Evolutionary conservation across 2,113 vertebrate genomes (phyloP).

Genomic region (Ramphastos sulfuratus): DNA sequence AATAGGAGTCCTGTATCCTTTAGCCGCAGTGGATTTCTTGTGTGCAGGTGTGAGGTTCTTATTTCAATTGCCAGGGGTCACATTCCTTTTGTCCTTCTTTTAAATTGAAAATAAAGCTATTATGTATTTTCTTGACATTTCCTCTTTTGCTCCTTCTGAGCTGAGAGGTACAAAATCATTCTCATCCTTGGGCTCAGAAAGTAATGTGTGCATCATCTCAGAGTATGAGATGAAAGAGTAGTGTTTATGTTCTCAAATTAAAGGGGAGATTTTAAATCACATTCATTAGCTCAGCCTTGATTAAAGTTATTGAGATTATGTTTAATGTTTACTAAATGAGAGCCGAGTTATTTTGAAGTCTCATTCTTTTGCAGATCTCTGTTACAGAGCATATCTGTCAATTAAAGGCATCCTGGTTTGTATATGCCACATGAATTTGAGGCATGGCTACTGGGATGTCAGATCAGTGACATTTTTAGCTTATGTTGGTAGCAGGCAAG

Average conservation of each 20-base stretch:
- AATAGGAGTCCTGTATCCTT: neutral
- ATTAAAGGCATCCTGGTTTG: neutral
- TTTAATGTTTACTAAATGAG: slow-evolving; percentile 4
- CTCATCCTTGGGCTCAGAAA: neutral
- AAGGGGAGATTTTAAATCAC: neutral
- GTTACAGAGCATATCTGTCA: neutral
- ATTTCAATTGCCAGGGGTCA: neutral
- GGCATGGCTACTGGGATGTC: neutral
- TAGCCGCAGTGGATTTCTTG: neutral
- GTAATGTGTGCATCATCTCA: neutral
- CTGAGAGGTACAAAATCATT: neutral
- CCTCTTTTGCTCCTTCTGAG: neutral
- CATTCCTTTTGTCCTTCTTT: neutral
- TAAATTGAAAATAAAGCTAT: neutral
- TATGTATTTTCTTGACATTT: neutral
- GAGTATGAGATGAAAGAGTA: neutral
- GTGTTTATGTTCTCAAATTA: neutral
- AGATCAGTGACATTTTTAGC: neutral
- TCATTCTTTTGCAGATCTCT: neutral
- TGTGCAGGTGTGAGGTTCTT: neutral
- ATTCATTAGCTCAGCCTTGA: neutral
- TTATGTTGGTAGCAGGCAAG: neutral
- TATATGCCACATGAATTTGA: neutral
- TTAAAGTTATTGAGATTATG: neutral
- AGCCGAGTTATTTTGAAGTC: neutral